These are phyloP conservation scores for Camelus bactrianus DNA, from an alignment of 2,113 vertebrate species.

Conservation along the genomic window DNA sequence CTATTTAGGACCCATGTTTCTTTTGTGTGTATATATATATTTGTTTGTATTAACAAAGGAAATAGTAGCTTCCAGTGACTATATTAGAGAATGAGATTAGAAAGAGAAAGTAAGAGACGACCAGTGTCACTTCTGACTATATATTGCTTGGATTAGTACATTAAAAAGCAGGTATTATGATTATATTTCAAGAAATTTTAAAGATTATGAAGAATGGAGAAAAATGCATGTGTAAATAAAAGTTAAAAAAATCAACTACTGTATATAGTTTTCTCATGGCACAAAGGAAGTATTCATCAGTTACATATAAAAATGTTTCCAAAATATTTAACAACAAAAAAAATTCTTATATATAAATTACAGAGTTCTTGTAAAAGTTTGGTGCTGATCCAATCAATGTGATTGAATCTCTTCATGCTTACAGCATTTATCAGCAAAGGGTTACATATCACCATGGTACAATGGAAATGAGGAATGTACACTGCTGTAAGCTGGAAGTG, in stretches of 20 bases:
- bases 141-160: not conserved
- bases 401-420: not conserved
- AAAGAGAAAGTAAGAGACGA: not conserved
- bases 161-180: not conserved
- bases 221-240: not conserved
- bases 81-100: not conserved
- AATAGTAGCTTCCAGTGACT: not conserved
- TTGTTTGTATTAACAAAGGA: constrained; percentile 11
- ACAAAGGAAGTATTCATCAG: not conserved
- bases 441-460: not conserved
- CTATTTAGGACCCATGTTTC: no score
- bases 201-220: not conserved
- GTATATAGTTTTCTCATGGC: not conserved
- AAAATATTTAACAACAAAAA: constrained; percentile 36
- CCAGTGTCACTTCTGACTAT: not conserved
- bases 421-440: not conserved
- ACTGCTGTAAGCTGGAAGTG: not conserved
- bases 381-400: not conserved
- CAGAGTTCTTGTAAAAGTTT: not conserved
- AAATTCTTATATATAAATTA: constrained; percentile 29
- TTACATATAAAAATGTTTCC: constrained; percentile 13
- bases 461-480: not conserved
- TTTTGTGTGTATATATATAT: not conserved
- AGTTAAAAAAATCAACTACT: not conserved
- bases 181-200: not conserved